A percentile compares a stretch with the other conserved stretches of the same genome.
Evolutionary conservation across 2,888 invertebrate genomes (phyloP).

Genomic region (Tillus elongatus): DNA sequence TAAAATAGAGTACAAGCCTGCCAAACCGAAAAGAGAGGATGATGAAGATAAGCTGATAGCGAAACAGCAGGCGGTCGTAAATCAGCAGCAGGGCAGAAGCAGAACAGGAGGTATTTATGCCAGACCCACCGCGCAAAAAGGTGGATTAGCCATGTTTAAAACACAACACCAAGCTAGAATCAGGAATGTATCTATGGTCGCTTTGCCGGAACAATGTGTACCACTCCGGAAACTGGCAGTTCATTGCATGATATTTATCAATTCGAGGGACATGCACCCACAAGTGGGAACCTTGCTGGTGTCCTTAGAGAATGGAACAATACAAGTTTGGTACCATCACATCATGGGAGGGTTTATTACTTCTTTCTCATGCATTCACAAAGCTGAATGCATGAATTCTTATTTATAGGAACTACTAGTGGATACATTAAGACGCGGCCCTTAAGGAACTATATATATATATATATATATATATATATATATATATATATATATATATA

Average conservation of each 20-base stretch:
- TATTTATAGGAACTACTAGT: constrained; percentile 47
- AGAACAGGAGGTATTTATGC: too few relatives aligned
- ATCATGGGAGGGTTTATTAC: constrained; percentile 61
- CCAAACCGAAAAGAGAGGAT: too few relatives aligned
- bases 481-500: too few relatives aligned
- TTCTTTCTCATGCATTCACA: constrained; percentile 61
- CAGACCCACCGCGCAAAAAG: too few relatives aligned
- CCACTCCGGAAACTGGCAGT: constrained; percentile 50
- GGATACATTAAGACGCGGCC: constrained; percentile 79
- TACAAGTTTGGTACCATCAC: constrained; percentile 78
- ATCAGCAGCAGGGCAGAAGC: too few relatives aligned
- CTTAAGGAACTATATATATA: constrained; percentile 60
- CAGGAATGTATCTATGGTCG: constrained; percentile 40
- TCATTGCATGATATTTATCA: constrained; percentile 59
- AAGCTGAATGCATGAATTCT: constrained; percentile 26
- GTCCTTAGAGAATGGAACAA: constrained; percentile 62
- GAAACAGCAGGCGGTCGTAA: too few relatives aligned
- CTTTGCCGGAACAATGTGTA: constrained; percentile 37
- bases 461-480: too few relatives aligned
- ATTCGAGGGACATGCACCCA: constrained; percentile 47
- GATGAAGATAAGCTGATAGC: too few relatives aligned
- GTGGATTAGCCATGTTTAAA: too few relatives aligned
- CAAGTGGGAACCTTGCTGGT: constrained; percentile 57
- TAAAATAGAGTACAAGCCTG: constrained; percentile 48
- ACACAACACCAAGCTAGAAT: constrained; percentile 19